Evolutionary conservation across 2,113 vertebrate genomes (phyloP).

Genomic region (Tachuris rubrigastra): DNA sequence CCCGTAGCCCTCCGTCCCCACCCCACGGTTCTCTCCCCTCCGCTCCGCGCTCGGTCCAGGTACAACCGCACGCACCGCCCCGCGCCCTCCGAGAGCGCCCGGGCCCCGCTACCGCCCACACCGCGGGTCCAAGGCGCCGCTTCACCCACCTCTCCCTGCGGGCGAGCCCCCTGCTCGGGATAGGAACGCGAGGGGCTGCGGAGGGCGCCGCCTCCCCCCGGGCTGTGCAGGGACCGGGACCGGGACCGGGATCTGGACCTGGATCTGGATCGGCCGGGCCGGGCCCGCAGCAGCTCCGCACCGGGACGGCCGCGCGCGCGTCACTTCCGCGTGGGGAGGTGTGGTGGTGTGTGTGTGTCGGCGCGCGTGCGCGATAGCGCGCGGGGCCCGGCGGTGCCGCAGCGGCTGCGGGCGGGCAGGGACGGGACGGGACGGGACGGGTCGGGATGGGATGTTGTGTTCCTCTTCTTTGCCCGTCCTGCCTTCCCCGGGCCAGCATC

Average conservation of each 20-base stretch:
- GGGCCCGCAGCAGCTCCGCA: neutral
- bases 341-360: too few relatives aligned
- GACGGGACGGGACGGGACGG: too few relatives aligned
- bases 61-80: neutral
- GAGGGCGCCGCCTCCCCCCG: neutral
- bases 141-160: neutral
- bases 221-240: neutral
- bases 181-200: neutral
- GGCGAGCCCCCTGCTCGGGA: neutral
- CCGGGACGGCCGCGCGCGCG: neutral
- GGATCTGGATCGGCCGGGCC: neutral
- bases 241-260: too few relatives aligned
- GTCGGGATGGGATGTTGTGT: too few relatives aligned
- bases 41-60: accelerated
- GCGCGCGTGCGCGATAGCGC: too few relatives aligned
- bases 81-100: accelerated
- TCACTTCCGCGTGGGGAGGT: too few relatives aligned
- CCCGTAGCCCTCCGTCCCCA: accelerated
- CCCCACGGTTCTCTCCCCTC: neutral
- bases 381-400: too few relatives aligned
- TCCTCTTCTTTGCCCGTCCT: accelerated
- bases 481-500: accelerated
- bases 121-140: accelerated
- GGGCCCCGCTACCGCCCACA: neutral
- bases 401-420: too few relatives aligned